These are phyloP conservation scores for Sebastes vulpes DNA, from an alignment of 2,797 vertebrate genomes.

Conservation along the genomic window DNA sequence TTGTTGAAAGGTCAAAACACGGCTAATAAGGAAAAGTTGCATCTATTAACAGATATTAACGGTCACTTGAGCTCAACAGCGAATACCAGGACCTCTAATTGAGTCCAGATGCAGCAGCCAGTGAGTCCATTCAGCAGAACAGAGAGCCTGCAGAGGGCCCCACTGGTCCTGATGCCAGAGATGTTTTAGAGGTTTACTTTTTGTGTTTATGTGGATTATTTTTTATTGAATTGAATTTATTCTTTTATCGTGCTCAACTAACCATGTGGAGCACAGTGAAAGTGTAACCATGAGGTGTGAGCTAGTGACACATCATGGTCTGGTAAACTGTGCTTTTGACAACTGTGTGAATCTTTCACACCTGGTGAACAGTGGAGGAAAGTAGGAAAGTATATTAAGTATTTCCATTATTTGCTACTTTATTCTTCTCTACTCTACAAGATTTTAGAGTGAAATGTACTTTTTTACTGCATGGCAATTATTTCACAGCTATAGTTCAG, in stretches of 20 bases:
- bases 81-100: conserved; percentile 49
- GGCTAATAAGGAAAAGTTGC: conserved; percentile 71
- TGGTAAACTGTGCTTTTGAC: neutral
- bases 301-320: neutral
- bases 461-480: neutral
- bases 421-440: neutral
- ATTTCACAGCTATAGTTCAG: neutral
- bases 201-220: neutral
- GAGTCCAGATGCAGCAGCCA: conserved; percentile 52
- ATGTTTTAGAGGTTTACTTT: neutral
- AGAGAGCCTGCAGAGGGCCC: conserved; percentile 1
- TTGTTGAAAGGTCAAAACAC: conserved; percentile 76
- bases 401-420: neutral
- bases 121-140: conserved; percentile 1
- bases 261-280: no score
- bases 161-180: neutral
- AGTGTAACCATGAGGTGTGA: neutral
- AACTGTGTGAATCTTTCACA: neutral
- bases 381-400: neutral
- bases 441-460: neutral
- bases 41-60: conserved; percentile 75
- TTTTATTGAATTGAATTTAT: neutral
- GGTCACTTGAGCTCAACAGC: conserved; percentile 54
- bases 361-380: neutral
- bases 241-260: neutral